A percentile compares a stretch with the other conserved stretches of the same genome.
Conservation (phyloP, 2,797 vertebrate genomes). For the Discoglossus pictus region DNA sequence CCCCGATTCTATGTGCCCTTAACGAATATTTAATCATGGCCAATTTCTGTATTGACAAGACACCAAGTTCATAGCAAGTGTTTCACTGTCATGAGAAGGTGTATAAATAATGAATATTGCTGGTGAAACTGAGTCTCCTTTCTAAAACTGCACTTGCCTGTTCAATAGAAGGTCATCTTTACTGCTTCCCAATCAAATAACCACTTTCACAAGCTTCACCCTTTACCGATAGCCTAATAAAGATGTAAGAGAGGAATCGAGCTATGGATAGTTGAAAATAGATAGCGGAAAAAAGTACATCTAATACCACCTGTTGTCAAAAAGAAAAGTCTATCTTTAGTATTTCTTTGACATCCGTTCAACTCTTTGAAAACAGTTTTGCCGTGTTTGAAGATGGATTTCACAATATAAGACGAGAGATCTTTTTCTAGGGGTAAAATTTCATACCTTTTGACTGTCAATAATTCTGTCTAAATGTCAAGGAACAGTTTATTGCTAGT, state of each 20-base stretch:
- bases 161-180: too few species aligned
- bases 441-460: constrained; percentile 11
- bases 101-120: too few species aligned
- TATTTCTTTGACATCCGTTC: constrained; percentile 3
- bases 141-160: too few species aligned
- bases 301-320: not conserved
- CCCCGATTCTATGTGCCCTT: too few species aligned
- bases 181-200: not conserved
- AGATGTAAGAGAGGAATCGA: not conserved
- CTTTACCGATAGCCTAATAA: not conserved
- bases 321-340: constrained; percentile 10
- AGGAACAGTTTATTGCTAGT: constrained; percentile 27
- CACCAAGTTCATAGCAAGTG: too few species aligned
- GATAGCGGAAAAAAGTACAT: not conserved
- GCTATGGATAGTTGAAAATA: too few species aligned
- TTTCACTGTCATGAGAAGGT: too few species aligned
- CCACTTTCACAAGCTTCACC: not conserved
- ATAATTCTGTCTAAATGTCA: constrained; percentile 26
- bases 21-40: too few species aligned
- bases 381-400: constrained; percentile 5
- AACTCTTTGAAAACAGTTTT: constrained; percentile 13
- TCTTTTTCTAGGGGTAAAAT: not conserved
- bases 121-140: too few species aligned
- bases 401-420: constrained; percentile 2
- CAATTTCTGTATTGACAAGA: too few species aligned